These are phyloP conservation scores for Xerus inauris DNA, from an alignment of 2,113 vertebrate genomes.

Conservation along the genomic window DNA sequence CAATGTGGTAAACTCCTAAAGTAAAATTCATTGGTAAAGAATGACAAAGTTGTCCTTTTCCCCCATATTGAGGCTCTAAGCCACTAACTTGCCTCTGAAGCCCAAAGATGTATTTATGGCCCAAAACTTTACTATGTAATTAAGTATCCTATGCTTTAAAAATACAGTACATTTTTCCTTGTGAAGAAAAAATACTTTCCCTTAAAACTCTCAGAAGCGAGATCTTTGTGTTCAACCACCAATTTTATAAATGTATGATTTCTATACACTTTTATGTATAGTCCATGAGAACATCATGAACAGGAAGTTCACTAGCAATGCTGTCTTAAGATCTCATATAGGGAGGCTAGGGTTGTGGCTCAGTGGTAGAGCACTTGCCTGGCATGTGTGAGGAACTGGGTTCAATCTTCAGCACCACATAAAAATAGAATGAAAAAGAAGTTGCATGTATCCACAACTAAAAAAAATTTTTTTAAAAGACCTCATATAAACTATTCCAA, in stretches of 20 bases:
- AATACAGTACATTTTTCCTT: background rate
- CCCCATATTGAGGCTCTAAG: background rate
- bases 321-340: conserved; percentile 28
- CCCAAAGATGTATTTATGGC: background rate
- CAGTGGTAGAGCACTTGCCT: too few species aligned
- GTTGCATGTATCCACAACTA: too few species aligned
- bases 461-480: background rate
- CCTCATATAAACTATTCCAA: background rate
- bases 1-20: background rate
- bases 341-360: background rate
- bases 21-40: background rate
- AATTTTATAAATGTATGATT: background rate
- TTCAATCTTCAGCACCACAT: too few species aligned
- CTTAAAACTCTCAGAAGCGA: conserved; percentile 42
- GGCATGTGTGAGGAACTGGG: too few species aligned
- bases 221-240: background rate
- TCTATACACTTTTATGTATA: background rate
- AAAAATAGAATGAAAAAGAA: too few species aligned
- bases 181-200: background rate
- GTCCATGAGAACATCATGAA: background rate
- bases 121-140: background rate
- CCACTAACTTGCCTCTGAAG: background rate
- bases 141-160: background rate
- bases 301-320: background rate
- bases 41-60: background rate